Percentiles rank a stretch among this genome's conserved stretches.
Conservation (phyloP, 2,888 invertebrate species). For the Tetranychus truncatus region DNA sequence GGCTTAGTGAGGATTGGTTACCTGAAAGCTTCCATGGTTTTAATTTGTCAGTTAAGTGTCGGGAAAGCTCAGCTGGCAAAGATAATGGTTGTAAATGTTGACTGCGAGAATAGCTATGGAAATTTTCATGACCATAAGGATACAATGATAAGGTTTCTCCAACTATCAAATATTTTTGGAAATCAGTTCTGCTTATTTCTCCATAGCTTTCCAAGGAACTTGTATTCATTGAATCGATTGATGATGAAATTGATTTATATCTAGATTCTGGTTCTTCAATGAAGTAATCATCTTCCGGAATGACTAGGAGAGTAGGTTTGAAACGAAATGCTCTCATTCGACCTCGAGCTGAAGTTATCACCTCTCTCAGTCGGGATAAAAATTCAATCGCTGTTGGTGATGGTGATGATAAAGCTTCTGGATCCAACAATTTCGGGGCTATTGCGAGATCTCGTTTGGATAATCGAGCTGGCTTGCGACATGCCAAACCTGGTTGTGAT, state of each 20-base stretch:
- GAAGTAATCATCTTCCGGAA: conserved; percentile 25
- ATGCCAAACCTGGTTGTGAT: background rate
- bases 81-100: too few species aligned
- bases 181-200: background rate
- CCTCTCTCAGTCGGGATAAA: conserved; percentile 22
- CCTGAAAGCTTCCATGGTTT: too few species aligned
- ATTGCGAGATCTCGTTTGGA: background rate
- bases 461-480: background rate
- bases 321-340: conserved; percentile 23
- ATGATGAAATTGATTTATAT: background rate
- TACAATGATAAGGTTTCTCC: background rate
- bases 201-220: background rate
- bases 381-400: conserved; percentile 19
- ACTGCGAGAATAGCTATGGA: too few species aligned
- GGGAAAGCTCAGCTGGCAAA: too few species aligned
- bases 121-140: background rate
- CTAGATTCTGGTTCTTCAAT: conserved; percentile 17
- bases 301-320: conserved; percentile 23
- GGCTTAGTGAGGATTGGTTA: too few species aligned
- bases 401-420: background rate
- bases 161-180: background rate
- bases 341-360: conserved; percentile 23
- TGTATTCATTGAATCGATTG: background rate
- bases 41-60: too few species aligned
- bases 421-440: background rate